These are phyloP conservation scores for Amblyjoppa fuscipennis DNA, from an alignment of 2,888 invertebrate genomes.

Conservation along the genomic window DNA sequence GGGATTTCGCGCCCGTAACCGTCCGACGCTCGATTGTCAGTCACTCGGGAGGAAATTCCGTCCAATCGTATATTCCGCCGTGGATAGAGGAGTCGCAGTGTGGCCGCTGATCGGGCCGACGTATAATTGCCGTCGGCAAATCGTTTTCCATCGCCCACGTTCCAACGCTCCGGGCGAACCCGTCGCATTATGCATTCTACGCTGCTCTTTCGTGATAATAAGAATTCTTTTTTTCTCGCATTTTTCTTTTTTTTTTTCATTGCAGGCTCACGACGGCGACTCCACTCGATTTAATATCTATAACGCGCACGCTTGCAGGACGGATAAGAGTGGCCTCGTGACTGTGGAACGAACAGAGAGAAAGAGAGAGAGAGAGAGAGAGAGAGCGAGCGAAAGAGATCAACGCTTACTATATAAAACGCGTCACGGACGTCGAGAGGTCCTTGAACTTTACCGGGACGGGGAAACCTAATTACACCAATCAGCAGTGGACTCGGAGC, in stretches of 20 bases:
- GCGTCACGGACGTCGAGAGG: constrained; percentile 56
- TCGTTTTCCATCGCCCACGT: constrained; percentile 65
- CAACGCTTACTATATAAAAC: constrained; percentile 7
- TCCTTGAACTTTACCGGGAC: constrained; percentile 70
- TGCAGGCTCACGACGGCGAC: background rate
- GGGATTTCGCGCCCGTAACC: constrained; percentile 37
- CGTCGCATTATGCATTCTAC: constrained; percentile 8
- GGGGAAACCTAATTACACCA: constrained; percentile 70
- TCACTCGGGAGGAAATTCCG: constrained; percentile 59
- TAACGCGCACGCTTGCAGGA: background rate
- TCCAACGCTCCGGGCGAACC: constrained; percentile 22
- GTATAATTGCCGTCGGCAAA: constrained; percentile 66
- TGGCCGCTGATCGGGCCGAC: constrained; percentile 19
- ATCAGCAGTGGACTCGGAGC: constrained; percentile 60
- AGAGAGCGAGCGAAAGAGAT: background rate
- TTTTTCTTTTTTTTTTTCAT: background rate
- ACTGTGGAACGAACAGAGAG: constrained; percentile 32
- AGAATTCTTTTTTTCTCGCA: background rate
- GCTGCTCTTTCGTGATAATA: constrained; percentile 2
- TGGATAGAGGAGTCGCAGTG: constrained; percentile 25
- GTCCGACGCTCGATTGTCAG: constrained; percentile 54
- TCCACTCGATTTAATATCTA: constrained; percentile 16
- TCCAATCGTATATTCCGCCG: constrained; percentile 52
- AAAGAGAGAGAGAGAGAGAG: constrained; percentile 23
- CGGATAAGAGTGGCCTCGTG: constrained; percentile 34